Evolutionary conservation across 2,113 vertebrate species (phyloP), one percentile per base, ranked within the genome.

Genomic region (Syrrhaptes paradoxus): DNA sequence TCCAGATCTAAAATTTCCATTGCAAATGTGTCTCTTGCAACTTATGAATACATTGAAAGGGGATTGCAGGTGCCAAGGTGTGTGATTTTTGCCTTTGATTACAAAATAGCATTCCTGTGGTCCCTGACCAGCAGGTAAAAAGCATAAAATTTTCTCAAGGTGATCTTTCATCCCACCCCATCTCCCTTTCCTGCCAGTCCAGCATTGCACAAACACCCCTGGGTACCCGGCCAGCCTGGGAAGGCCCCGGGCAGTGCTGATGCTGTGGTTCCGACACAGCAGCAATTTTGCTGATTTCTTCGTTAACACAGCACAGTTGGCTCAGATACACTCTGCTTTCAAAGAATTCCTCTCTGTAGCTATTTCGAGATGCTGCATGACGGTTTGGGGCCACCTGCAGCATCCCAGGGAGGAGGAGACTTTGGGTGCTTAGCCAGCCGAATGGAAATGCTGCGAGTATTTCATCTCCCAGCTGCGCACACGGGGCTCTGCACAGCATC

Each of bases 191-290:
- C 29, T 58, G 26, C 46, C 3, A 2, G 14, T 26, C 74, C 51
- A 36, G 46, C 32, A 0, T 7, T 19, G 26, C 36, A 7, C 32
- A 10, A 5, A 4, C 0, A 11, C 16, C 41, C n/a, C 0, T 1
- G 7, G 49, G 54, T 63, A 29, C 2, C 9, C 0, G 1, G 43
- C 24, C 28, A 54, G 61, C 20, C 57, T 18, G 76, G 55, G 11
- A 32, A 1, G 13, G 15, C 25, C 48, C 73, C 4, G 66, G 58
- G 59, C 45, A 17, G 77, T 1, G 38, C 65, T 54, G 73, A 29
- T 32, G 68, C 77, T 25, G 75, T 0, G 46, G 32, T 9, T 16
- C 1, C 25, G 13, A 6, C 4, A 14, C 2, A 38, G 38, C 1
- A 58, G 57, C 31, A 4, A 2, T 1, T 10, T 5, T 6, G 45